Percentiles rank a stretch among this genome's conserved stretches.
Conservation (phyloP, 2,113 vertebrate genomes). For the Cyanoramphus novaezelandiae region DNA sequence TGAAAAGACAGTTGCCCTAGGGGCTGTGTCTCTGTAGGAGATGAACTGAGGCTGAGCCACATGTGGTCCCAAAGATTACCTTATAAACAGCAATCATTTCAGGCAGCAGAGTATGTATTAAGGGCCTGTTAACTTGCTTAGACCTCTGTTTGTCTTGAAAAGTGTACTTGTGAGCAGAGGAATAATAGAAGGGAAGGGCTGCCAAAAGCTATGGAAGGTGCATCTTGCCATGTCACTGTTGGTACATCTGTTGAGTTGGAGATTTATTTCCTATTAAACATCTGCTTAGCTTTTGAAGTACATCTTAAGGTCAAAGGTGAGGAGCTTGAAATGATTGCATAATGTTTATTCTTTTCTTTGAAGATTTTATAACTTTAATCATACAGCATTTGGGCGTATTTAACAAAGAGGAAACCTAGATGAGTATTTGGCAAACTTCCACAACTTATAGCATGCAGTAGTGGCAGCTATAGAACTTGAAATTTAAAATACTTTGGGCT, state of each 20-base stretch:
- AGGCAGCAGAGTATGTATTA: conserved; percentile 59
- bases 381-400: conserved; percentile 39
- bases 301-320: conserved; percentile 58
- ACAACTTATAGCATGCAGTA: background rate
- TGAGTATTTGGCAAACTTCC: conserved; percentile 19
- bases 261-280: conserved; percentile 71
- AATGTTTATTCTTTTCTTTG: conserved; percentile 71
- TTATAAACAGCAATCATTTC: conserved; percentile 72
- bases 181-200: conserved; percentile 71
- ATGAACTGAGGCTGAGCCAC: conserved; percentile 65
- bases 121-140: conserved; percentile 66
- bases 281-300: conserved; percentile 75
- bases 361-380: conserved; percentile 62
- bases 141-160: conserved; percentile 73
- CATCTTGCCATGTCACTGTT: conserved; percentile 34
- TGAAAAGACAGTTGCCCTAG: conserved; percentile 78
- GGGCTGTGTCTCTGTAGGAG: conserved; percentile 76
- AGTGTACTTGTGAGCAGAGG: conserved; percentile 55
- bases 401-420: conserved; percentile 38
- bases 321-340: conserved; percentile 68
- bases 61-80: conserved; percentile 70
- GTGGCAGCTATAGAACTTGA: background rate
- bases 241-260: conserved; percentile 65
- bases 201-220: conserved; percentile 64
- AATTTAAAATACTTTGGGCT: background rate